Conservation (phyloP, 2,797 vertebrate genomes). For the Lepilemur ruficaudatus region DNA sequence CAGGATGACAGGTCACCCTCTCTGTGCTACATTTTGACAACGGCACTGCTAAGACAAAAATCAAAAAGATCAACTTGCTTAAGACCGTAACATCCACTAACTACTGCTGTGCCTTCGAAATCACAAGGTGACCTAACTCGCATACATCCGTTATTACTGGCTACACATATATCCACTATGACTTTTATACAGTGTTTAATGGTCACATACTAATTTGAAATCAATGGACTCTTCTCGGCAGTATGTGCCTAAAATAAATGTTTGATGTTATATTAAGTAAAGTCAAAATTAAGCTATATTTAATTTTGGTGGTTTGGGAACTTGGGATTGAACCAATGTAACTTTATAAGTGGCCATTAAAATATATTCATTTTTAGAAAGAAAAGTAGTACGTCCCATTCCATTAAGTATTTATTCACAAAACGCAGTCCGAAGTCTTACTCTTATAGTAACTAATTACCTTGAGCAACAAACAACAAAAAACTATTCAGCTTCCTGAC, state of each 20-base stretch:
- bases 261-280: conserved; percentile 19
- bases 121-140: not conserved
- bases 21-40: not conserved
- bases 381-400: conserved; percentile 14
- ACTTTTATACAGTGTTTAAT: not conserved
- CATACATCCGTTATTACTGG: not conserved
- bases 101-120: not conserved
- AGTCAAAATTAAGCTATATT: conserved; percentile 57
- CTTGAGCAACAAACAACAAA: conserved; percentile 38
- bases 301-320: conserved; percentile 45
- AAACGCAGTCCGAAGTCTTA: conserved; percentile 29
- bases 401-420: conserved; percentile 26
- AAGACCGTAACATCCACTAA: not conserved
- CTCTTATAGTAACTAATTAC: conserved; percentile 45
- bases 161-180: not conserved
- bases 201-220: not conserved
- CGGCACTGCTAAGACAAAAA: not conserved
- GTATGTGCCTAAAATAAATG: not conserved
- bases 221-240: not conserved
- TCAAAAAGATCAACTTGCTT: not conserved
- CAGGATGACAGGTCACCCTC: not conserved
- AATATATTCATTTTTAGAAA: conserved; percentile 25
- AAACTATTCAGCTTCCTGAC: conserved; percentile 41
- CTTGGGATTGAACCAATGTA: conserved; percentile 9
- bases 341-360: conserved; percentile 34